A percentile compares a stretch with the other conserved stretches of the same genome.
Conservation (phyloP, 2,113 vertebrate species). For the Saimiri boliviensis region DNA sequence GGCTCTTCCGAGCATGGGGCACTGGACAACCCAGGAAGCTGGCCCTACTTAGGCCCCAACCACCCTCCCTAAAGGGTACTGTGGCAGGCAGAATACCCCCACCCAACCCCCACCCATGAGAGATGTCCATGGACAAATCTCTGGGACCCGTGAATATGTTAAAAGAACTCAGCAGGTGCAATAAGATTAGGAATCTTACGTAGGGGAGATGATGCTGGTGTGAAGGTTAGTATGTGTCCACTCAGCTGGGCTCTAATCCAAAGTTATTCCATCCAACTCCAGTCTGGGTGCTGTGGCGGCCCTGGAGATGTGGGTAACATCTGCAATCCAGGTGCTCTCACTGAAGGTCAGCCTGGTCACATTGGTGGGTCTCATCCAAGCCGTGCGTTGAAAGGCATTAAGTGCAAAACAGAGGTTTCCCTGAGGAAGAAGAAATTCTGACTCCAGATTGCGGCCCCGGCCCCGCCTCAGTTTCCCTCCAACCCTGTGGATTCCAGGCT, state of each 20-base stretch:
- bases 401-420: not conserved
- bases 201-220: not conserved
- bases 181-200: not conserved
- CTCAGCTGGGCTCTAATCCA: not conserved
- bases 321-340: not conserved
- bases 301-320: not conserved
- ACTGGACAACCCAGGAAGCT: not conserved
- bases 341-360: not conserved
- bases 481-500: not conserved
- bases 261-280: not conserved
- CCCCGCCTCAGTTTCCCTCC: not conserved
- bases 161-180: too few relatives aligned
- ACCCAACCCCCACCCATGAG: not conserved
- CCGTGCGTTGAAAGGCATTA: not conserved
- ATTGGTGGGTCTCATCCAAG: not conserved
- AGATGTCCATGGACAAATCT: too few relatives aligned
- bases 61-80: not conserved
- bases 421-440: not conserved
- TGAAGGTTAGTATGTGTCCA: not conserved
- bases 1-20: not conserved
- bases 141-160: fast-evolving
- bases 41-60: fast-evolving
- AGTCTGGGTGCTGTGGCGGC: not conserved
- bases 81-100: not conserved
- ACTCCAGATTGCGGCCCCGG: not conserved